Evolutionary conservation across 37 sponge, comb jelly and placozoan genomes (phyloP).

Genomic region (Oopsacas minuta): DNA sequence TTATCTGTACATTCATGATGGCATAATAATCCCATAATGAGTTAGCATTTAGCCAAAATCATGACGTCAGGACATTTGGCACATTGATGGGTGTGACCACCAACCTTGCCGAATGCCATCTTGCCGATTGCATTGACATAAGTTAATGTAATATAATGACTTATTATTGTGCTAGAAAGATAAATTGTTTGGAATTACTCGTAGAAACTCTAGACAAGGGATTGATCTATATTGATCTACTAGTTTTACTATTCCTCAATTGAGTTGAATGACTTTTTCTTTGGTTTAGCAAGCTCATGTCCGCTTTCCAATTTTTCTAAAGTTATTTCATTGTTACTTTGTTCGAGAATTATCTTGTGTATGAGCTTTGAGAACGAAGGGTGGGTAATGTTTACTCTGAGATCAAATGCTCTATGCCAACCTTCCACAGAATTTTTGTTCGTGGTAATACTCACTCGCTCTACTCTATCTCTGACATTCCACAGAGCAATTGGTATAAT

Average conservation of each 20-base stretch:
- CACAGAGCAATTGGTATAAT: background rate
- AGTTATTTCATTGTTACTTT: background rate
- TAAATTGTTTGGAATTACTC: background rate
- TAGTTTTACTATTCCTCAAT: background rate
- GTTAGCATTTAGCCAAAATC: too few species aligned
- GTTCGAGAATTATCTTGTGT: background rate
- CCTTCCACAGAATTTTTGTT: too few species aligned
- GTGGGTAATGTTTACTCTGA: background rate
- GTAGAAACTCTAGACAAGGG: background rate
- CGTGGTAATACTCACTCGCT: too few species aligned
- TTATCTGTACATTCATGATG: too few species aligned
- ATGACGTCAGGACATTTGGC: too few species aligned
- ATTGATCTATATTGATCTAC: background rate
- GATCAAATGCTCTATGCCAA: background rate
- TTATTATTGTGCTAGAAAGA: too few species aligned
- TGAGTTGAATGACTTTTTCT: background rate
- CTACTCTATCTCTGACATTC: too few species aligned
- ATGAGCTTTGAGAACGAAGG: background rate
- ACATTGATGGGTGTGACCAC: too few species aligned
- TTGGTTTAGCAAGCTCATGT: background rate
- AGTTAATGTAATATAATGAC: too few species aligned
- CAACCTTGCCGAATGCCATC: background rate
- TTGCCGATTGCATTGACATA: too few species aligned
- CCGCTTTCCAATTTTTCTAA: background rate
- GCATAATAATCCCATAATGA: too few species aligned